These are phyloP conservation scores for Trichechus manatus DNA, from an alignment of 2,113 vertebrate species.

Conservation along the genomic window DNA sequence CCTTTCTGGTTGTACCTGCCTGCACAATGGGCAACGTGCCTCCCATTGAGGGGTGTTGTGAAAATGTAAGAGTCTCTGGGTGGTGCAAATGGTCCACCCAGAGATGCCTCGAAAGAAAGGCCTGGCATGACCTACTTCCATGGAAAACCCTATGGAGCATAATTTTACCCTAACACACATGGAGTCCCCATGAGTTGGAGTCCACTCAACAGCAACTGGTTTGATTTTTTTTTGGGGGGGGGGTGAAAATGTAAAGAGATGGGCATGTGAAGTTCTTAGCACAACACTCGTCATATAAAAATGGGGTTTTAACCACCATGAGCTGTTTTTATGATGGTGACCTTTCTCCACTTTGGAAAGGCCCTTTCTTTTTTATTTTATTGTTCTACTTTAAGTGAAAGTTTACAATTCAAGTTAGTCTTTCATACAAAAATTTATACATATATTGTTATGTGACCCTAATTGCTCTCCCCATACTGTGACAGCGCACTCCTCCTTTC, in stretches of 20 bases:
- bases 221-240: background rate
- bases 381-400: too few species aligned
- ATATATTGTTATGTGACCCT: too few species aligned
- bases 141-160: background rate
- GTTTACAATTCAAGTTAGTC: too few species aligned
- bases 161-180: background rate
- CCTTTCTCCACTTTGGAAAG: background rate
- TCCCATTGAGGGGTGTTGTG: background rate
- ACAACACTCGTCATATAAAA: background rate
- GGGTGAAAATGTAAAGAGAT: background rate
- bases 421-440: too few species aligned
- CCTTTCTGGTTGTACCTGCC: background rate
- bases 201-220: background rate
- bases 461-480: too few species aligned
- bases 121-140: background rate
- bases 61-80: background rate
- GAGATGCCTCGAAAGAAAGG: background rate
- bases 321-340: background rate
- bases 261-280: background rate
- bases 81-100: background rate
- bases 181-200: background rate
- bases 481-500: too few species aligned
- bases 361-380: background rate
- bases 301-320: background rate
- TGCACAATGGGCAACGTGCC: background rate